These are phyloP conservation scores for Hemichromis elongatus DNA, from an alignment of 2,113 vertebrate genomes.

Conservation along the genomic window DNA sequence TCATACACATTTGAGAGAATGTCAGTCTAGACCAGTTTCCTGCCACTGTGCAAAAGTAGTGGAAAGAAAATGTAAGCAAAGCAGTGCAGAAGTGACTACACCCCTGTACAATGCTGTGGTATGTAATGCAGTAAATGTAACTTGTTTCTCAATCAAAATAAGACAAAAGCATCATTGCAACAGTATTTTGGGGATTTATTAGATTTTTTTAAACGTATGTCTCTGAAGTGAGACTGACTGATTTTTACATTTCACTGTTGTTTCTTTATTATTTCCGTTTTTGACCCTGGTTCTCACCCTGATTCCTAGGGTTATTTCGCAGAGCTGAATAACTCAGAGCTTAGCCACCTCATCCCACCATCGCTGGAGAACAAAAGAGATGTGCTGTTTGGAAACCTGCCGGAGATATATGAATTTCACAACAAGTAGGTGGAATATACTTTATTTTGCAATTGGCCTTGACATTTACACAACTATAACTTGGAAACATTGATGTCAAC, in stretches of 20 bases:
- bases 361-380: constrained; percentile 87
- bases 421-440: constrained; percentile 73
- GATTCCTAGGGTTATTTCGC: constrained; percentile 83
- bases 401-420: constrained; percentile 91
- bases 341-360: constrained; percentile 84
- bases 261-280: neutral
- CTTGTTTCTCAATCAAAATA: neutral
- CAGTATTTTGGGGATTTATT: neutral
- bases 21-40: neutral
- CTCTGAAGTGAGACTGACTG: neutral
- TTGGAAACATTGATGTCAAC: neutral
- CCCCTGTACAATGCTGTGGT: neutral
- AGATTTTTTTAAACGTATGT: neutral
- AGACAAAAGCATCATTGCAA: neutral
- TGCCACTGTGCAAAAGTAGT: neutral
- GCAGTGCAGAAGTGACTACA: neutral
- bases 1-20: neutral
- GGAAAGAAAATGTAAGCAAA: neutral
- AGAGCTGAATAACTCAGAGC: constrained; percentile 85
- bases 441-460: neutral
- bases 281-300: neutral
- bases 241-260: neutral
- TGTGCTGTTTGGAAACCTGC: constrained; percentile 90
- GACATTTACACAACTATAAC: neutral
- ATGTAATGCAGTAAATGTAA: neutral